Conservation (phyloP, 2,113 vertebrate genomes). For the Drymodes brunneopygia region DNA sequence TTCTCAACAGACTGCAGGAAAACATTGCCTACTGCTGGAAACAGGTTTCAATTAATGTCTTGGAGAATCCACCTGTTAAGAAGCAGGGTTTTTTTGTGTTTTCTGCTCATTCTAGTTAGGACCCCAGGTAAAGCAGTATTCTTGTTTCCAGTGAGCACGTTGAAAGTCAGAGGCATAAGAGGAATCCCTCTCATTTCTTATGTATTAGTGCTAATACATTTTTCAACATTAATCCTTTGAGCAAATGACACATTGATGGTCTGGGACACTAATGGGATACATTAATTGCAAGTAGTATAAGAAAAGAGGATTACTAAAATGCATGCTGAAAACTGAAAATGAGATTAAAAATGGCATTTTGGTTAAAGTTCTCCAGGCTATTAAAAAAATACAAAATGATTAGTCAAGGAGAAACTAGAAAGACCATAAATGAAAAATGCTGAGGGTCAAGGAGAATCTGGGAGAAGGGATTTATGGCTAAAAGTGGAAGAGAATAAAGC, state of each 20-base stretch:
- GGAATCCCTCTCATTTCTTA: slow-evolving; percentile 50
- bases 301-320: slow-evolving; percentile 64
- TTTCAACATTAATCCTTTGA: slow-evolving; percentile 55
- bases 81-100: neutral
- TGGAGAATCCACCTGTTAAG: neutral
- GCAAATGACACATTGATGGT: slow-evolving; percentile 58
- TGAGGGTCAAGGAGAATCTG: slow-evolving; percentile 13
- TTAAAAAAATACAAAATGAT: slow-evolving; percentile 44
- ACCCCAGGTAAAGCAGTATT: neutral
- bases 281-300: slow-evolving; percentile 52
- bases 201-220: slow-evolving; percentile 50
- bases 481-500: neutral
- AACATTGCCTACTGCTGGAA: neutral
- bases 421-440: slow-evolving; percentile 9
- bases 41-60: neutral
- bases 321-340: slow-evolving; percentile 57
- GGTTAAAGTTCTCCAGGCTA: slow-evolving; percentile 37
- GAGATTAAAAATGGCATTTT: slow-evolving; percentile 62
- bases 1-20: neutral
- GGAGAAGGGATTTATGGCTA: neutral
- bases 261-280: slow-evolving; percentile 50
- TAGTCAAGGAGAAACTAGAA: slow-evolving; percentile 51
- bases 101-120: neutral
- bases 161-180: neutral
- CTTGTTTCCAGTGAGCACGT: neutral